Base-by-base conservation (phyloP, 2,113 vertebrate genomes). In the Clarias macrocephalus region DNA sequence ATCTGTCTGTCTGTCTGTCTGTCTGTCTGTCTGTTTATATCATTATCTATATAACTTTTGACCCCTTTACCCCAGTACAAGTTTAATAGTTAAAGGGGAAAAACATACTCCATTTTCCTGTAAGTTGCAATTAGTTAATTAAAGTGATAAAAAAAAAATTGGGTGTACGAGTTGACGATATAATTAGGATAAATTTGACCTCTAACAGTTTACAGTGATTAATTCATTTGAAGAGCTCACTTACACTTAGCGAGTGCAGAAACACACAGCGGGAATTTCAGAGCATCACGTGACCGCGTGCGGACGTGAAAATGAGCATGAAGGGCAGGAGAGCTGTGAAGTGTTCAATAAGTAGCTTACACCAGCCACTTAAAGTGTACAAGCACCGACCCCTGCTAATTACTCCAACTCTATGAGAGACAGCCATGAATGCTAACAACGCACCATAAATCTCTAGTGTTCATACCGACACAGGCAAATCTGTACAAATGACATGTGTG, bases 311-410 rank as follows among this genome's bases (percentile, higher is more conserved):
- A 75, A 72, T n/a, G 60, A 75, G 30, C 68, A 60, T 52, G 21
- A 89, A 89, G 89, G 91, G 86, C 89, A 82, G 88, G 87, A 77
- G 88, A 79, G 90, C 77, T 87, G 86, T 83, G 88, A 83, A 79
- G 77, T 84, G 66, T 73, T 66, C 82, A 87, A 66, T 91, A 86
- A 89, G 86, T 88, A 87, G 87, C 89, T 84, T 73, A 82, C 75
- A 59, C 80, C 77, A 57, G 86, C 76, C 86, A 87, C 88, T 84
- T 89, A 89, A 84, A 82, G 42, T 73, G 79, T 56, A 86, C 84
- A 79, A 81, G 73, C 81, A 54, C 68, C n/a, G 21, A 85, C 80
- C 25, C 60, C 19, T 84, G 88, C 79, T 80, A 68, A 80, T 76
- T 86, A 80, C 79, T 80, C 21, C 66, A 68, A 83, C 28, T 66